Evolutionary conservation across 1,140 invertebrate species (phyloP).

Genomic region (Panonychus citri): DNA sequence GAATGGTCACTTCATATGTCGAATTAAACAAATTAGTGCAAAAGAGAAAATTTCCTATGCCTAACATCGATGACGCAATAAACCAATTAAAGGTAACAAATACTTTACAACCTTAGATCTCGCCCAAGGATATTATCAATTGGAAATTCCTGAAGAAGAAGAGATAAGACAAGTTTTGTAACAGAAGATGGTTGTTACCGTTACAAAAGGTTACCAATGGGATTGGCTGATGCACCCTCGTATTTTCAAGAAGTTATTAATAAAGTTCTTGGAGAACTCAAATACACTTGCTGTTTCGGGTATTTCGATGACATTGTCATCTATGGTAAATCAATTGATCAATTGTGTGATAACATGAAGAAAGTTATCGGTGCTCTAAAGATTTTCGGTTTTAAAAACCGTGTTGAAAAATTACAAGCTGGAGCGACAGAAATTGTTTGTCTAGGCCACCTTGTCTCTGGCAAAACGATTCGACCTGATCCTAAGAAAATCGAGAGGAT

Average conservation of each 20-base stretch:
- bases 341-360: too few species aligned
- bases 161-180: constrained; percentile 14
- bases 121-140: constrained; percentile 20
- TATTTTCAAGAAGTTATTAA: constrained; percentile 20
- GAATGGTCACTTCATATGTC: constrained; percentile 2
- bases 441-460: constrained; percentile 15
- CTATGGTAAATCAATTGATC: not conserved
- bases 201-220: constrained; percentile 22
- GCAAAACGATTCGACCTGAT: constrained; percentile 12
- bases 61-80: constrained; percentile 10
- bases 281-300: constrained; percentile 9
- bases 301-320: constrained; percentile 22
- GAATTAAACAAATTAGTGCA: not conserved
- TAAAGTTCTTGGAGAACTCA: not conserved
- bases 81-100: constrained; percentile 4
- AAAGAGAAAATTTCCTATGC: constrained; percentile 11
- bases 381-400: too few species aligned
- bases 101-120: constrained; percentile 16
- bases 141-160: constrained; percentile 15
- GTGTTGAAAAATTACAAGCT: not conserved
- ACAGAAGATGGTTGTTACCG: constrained; percentile 7
- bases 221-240: constrained; percentile 21
- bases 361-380: too few species aligned
- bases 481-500: constrained; percentile 10
- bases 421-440: constrained; percentile 17